Evolutionary conservation across 2,113 vertebrate species (phyloP), one percentile per base, ranked within the genome.

Genomic region (Daboia siamensis): DNA sequence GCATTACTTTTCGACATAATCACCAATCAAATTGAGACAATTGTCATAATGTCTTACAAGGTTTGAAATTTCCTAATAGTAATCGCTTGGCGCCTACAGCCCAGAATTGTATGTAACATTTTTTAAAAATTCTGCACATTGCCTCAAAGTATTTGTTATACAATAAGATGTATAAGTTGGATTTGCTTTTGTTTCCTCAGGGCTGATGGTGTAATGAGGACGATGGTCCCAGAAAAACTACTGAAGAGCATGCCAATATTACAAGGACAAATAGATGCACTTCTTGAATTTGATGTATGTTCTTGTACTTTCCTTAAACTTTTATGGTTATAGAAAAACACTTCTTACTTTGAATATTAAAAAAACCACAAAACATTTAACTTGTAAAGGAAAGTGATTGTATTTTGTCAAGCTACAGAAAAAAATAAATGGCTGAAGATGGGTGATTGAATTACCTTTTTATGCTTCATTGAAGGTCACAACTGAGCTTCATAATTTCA

Each of bases 281-380:
- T 99, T 95, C 98, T 99, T 97, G 99, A 99, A 97, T 99, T 99
- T 93, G 98, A 99, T 57, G 99, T 99, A 97, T 93, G 99, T 98
- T 97, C 95, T 93, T 91, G 94, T 87, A 24, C 4, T 93, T 89
- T 61, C 46, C 5, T 57, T 52, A 84, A 86, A 39, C 91, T 17
- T 59, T 29, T 61, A 24, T 86, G 29, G 48, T 86, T 61, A 90
- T 24, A 51, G 29, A n/a, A 55, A 80, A 61, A 46, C 2, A 33
- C 54, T 55, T 54, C 24, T 10, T 26, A 44, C 33, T 61, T 8
- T 29, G 33, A 44, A 57, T 86, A 24, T 57, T 6, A 11, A 33
- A 57, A 24, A 39, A 80, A 9, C 6, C 33, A 39, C 20, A 7
- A 80, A 80, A 80, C 33, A 80, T 80, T 39, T 80, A 20, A 39